Evolutionary conservation across 2,113 vertebrate genomes (phyloP).

Genomic region (Laticauda laticaudata): DNA sequence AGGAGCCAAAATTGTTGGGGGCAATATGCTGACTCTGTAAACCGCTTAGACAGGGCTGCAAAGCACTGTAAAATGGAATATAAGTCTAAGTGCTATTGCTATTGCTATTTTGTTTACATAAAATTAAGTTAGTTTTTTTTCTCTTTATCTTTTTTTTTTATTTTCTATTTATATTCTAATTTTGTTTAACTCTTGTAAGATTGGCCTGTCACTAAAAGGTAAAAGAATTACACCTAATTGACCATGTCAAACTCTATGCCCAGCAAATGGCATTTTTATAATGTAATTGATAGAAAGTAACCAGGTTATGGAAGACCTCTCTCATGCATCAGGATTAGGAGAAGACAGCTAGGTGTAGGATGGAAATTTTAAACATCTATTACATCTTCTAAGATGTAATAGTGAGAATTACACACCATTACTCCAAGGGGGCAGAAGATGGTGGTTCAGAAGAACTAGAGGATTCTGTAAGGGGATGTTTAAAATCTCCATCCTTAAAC

Average conservation of each 20-base stretch:
- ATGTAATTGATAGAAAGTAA: not conserved
- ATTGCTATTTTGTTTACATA: not conserved
- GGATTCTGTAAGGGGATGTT: not conserved
- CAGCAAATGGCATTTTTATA: not conserved
- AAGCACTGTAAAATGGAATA: no score
- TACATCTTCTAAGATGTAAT: not conserved
- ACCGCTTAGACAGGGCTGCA: no score
- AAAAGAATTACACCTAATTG: not conserved
- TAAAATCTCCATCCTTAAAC: not conserved
- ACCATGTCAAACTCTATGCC: not conserved
- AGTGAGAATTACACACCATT: not conserved
- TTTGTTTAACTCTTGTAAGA: not conserved
- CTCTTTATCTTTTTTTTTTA: not conserved
- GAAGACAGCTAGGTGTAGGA: not conserved
- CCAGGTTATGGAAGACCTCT: not conserved
- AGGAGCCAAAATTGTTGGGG: no score
- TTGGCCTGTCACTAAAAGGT: not conserved
- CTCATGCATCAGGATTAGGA: not conserved
- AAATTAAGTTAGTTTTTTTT: not conserved
- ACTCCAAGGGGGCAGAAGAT: not conserved
- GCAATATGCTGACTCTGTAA: no score
- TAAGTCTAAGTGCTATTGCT: no score
- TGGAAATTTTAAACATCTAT: no score
- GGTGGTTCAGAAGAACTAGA: not conserved
- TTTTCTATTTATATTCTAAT: not conserved